Conservation (phyloP, 2,888 invertebrate species). For the Eledone cirrhosa region DNA sequence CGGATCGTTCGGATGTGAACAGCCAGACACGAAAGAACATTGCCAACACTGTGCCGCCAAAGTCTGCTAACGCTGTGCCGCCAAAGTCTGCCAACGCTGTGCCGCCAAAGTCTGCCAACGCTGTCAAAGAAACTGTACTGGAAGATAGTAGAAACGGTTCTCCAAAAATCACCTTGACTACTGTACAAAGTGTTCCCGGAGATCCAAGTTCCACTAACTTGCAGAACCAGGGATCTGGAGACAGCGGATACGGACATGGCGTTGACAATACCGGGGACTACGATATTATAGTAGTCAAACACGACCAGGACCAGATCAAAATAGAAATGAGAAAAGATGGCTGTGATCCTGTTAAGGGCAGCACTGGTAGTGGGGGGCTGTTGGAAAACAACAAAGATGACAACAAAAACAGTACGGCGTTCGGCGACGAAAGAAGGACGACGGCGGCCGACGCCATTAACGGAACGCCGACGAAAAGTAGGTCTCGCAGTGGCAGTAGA, state of each 20-base stretch:
- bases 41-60: conserved; percentile 16
- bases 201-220: no score
- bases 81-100: conserved; percentile 24
- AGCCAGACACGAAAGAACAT: conserved; percentile 9
- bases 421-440: not conserved
- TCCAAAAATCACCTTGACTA: conserved; percentile 43
- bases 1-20: conserved; percentile 10
- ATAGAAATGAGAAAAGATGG: conserved; percentile 31
- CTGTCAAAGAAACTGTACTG: conserved; percentile 38
- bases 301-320: conserved; percentile 45
- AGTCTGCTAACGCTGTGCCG: conserved; percentile 27
- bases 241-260: not conserved
- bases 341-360: conserved; percentile 10
- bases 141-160: conserved; percentile 40
- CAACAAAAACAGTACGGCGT: not conserved
- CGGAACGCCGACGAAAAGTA: conserved; percentile 21
- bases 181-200: not conserved
- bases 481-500: conserved; percentile 30
- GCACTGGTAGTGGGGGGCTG: conserved; percentile 26
- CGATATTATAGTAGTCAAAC: conserved; percentile 42
- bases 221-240: no score
- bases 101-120: conserved; percentile 24
- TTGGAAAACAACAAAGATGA: conserved; percentile 24
- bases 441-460: conserved; percentile 29
- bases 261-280: conserved; percentile 3